Conservation (phyloP, 2,888 invertebrate genomes). For the Tipula confusa region DNA sequence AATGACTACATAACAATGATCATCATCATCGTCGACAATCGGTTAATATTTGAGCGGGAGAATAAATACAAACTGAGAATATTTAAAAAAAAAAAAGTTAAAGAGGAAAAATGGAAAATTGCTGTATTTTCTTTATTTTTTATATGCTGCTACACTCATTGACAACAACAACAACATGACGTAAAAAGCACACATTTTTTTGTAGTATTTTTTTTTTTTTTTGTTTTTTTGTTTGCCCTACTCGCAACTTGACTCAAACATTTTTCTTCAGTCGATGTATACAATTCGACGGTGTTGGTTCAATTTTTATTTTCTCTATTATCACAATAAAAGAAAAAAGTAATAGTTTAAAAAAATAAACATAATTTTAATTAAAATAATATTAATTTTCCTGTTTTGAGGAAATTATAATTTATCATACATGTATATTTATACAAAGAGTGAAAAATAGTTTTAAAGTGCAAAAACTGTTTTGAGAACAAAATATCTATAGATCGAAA, state of each 20-base stretch:
- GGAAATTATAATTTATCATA: not conserved
- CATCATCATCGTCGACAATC: not conserved
- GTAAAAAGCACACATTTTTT: not conserved
- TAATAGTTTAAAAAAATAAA: not conserved
- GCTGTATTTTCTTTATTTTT: not conserved
- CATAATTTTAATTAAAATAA: not conserved
- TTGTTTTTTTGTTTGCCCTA: not conserved
- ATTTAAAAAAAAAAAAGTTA: not conserved
- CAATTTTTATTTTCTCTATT: not conserved
- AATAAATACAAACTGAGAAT: not conserved
- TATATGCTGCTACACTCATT: not conserved
- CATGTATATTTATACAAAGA: not conserved
- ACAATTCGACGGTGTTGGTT: slow-evolving; percentile 15
- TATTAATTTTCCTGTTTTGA: not conserved
- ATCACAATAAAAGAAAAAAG: not conserved
- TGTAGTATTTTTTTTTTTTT: too few relatives aligned
- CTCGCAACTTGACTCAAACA: not conserved
- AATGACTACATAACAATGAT: not conserved
- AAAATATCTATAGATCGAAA: not conserved
- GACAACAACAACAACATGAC: not conserved
- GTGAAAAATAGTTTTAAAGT: not conserved
- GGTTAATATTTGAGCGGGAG: not conserved
- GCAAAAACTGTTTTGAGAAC: not conserved
- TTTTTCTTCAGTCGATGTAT: slow-evolving; percentile 14
- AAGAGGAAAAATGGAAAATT: not conserved